Base-by-base conservation (phyloP, 2,113 vertebrate species). In the Melanocharis versteri region DNA sequence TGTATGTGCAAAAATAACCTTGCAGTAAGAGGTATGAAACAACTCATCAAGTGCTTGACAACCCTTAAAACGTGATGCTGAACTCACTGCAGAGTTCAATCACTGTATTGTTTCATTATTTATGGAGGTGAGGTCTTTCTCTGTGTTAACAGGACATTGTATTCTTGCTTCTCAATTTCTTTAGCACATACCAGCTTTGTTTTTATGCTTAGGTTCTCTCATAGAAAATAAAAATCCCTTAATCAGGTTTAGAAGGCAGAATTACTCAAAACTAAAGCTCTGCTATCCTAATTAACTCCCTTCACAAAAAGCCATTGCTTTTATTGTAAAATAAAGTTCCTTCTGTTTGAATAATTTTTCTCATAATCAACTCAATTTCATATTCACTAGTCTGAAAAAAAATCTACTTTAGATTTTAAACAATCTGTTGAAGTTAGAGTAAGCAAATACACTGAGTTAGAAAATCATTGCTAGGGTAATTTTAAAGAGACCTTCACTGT, bases 21-120 rank as follows among this genome's bases (percentile, higher is more conserved):
- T 60, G 51, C 60, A 86, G 56, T 48, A 76, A 80, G 65, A 64
- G 65, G 31, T n/a, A 71, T 51, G 11, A 75, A 92, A 83, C 37
- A 81, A 81, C 44, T 31, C 53, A 89, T 13, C 31, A 77, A 68
- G 37, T 48, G 54, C 54, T 50, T 68, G n/a, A 87, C 83, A 94
- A 60, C 13, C 76, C 89, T 79, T 56, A 89, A 48, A 90, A 83
- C 13, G 24, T 1, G 6, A 84, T 16, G n/a, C 64, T 90, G 64
- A 96, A 78, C 56, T 61, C n/a, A 66, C 60, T 71, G 65, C 76
- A 95, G 73, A 92, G 60, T n/a, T n/a, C 85, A 77, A 94, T 77
- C 76, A 47, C 71, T 78, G 50, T 7, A 44, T 19, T 66, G 33
- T 37, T 97, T 60, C 70, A 98, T 97, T 98, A 98, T 97, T 97